Conservation (phyloP, 2,113 vertebrate genomes). For the Phycodurus eques region DNA sequence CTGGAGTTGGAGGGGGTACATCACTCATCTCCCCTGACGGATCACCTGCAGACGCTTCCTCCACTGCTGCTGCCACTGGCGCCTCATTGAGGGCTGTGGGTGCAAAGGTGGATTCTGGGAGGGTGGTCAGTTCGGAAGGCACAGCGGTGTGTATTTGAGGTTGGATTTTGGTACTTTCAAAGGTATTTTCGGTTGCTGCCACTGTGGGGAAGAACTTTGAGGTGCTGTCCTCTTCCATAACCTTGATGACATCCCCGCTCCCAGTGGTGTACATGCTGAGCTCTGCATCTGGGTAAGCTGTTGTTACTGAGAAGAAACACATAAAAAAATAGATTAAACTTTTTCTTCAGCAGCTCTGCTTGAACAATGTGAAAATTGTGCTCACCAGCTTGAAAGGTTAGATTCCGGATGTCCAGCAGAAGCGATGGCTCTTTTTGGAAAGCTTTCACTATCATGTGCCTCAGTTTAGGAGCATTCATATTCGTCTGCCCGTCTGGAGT, state of each 20-base stretch:
- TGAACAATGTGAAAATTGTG: conserved; percentile 2
- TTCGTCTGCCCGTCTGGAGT: conserved; percentile 47
- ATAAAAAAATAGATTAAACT: background rate
- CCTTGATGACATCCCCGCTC: background rate
- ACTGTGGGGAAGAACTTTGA: conserved; percentile 43
- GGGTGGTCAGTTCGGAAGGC: conserved; percentile 41
- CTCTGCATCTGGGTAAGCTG: conserved; percentile 44
- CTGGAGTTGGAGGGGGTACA: background rate
- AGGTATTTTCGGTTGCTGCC: conserved; percentile 31
- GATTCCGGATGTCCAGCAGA: conserved; percentile 77
- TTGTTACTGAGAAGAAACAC: conserved; percentile 46
- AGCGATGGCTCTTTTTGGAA: conserved; percentile 79
- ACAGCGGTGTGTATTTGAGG: conserved; percentile 42
- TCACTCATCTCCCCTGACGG: conserved; percentile 13
- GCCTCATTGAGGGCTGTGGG: conserved; percentile 7
- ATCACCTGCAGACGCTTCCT: conserved; percentile 24
- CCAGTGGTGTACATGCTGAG: conserved; percentile 22
- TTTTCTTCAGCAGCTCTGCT: background rate
- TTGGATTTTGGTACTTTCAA: conserved; percentile 28
- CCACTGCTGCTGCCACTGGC: conserved; percentile 18
- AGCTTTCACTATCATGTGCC: conserved; percentile 78
- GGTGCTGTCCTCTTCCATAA: background rate
- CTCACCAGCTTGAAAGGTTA: conserved; percentile 76
- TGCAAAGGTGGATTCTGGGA: conserved; percentile 23
- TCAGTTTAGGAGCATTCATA: conserved; percentile 73